These are phyloP conservation scores for Eledone cirrhosa DNA, from an alignment of 2,888 invertebrate species.

Conservation along the genomic window DNA sequence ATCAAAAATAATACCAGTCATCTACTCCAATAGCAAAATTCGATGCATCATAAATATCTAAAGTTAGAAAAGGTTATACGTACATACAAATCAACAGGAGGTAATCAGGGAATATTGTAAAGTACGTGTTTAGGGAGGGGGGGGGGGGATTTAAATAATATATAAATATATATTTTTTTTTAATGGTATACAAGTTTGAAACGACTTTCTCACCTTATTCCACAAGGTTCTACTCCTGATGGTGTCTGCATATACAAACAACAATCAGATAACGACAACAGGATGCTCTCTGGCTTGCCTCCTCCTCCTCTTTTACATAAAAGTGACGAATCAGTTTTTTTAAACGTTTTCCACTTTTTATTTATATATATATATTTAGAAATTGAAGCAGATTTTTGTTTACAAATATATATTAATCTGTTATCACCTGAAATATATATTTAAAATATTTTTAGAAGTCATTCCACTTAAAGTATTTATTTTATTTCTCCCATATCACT, in stretches of 20 bases:
- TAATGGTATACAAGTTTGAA: constrained; percentile 11
- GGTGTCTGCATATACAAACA: constrained; percentile 23
- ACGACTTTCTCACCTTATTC: constrained; percentile 23
- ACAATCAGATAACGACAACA: constrained; percentile 10
- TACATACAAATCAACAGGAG: no score
- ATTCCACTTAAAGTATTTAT: no score
- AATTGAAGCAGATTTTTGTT: no score
- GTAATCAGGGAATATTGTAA: not conserved
- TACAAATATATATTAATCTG: no score
- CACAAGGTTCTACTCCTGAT: constrained; percentile 19
- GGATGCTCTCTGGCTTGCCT: not conserved
- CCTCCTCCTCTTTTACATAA: not conserved
- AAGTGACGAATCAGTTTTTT: not conserved
- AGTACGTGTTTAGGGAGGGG: not conserved
- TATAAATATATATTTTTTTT: not conserved
- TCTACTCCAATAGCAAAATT: no score
- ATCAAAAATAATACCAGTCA: no score
- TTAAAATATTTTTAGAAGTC: no score
- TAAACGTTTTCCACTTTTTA: not conserved
- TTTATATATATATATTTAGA: not conserved
- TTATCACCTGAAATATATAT: no score
- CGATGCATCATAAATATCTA: no score
- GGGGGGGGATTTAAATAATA: not conserved
- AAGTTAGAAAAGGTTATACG: no score
- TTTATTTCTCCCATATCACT: no score